Base-by-base conservation (phyloP, 2,113 vertebrate genomes). In the Cavia porcellus region DNA sequence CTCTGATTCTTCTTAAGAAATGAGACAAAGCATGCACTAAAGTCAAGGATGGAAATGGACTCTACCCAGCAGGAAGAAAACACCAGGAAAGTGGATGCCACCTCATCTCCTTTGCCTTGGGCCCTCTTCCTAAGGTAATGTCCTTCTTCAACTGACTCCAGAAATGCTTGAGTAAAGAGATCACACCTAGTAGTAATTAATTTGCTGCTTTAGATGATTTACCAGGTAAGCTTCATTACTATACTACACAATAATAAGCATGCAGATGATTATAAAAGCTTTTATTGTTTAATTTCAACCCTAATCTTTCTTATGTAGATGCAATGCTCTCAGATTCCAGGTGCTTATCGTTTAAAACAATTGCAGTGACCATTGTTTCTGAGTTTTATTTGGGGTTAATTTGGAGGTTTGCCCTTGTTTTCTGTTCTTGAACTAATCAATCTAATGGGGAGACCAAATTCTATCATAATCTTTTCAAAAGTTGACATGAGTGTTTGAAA, bases 271-370 rank as follows among this genome's bases (percentile, higher is more conserved):
- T 89, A 61, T n/a, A 52, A 90, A 87, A 77, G 19, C 86, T 30
- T 68, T 62, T 75, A 79, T 93, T 75, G 70, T 42, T 75, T 95
- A 55, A 83, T 89, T 95, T 95, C 80, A 94, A 64, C 52, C 57
- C 94, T 85, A 92, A 68, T 95, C 57, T 84, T 96, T 75, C 61
- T 70, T 68, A 1, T 14, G 5, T 30, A 38, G 62, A 13, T 93
- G 38, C 20, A 81, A 17, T 85, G 2, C 3, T 64, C 62, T 84
- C 35, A 59, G 62, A 38, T 70, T 89, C 68, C 52, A 47, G 81
- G 86, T 42, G 1, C 3, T n/a, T 84, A 55, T 92, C 79, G 74
- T 86, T 77, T 74, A 84, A 89, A 86, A 86, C 13, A 77, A 90
- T 55, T 89, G 57, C 11, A 57, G 4, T 38, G 42, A 93, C 3